Percentiles rank a stretch among this genome's conserved stretches.
These are phyloP conservation scores for Numenius arquata DNA, from an alignment of 2,113 vertebrate species.

Conservation along the genomic window DNA sequence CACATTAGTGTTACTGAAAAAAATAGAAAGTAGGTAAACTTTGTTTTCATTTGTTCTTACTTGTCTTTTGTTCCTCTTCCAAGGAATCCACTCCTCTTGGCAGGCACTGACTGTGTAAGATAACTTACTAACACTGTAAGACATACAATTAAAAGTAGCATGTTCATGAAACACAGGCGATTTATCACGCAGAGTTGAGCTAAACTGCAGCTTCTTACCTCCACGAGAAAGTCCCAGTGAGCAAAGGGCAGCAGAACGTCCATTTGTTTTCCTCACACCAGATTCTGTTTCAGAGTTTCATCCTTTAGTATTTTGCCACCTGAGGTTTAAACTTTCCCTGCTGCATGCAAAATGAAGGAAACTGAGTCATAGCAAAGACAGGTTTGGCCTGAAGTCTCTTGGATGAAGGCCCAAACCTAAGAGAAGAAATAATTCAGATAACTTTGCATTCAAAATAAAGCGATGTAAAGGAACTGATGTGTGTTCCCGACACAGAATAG, in stretches of 20 bases:
- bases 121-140: neutral
- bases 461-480: neutral
- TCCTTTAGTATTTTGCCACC: neutral
- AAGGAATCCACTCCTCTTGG: neutral
- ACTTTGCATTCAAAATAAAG: neutral
- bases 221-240: neutral
- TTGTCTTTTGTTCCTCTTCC: neutral
- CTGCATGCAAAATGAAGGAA: neutral
- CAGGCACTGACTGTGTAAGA: neutral
- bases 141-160: neutral
- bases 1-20: neutral
- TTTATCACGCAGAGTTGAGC: neutral
- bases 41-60: neutral
- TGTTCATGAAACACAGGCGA: neutral
- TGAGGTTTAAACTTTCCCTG: neutral
- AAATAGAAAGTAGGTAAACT: neutral
- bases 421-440: conserved; percentile 6
- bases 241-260: neutral
- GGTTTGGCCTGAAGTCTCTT: neutral
- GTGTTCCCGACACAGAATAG: neutral
- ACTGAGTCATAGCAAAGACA: neutral
- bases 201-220: neutral
- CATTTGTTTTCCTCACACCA: neutral
- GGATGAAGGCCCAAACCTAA: conserved; percentile 6
- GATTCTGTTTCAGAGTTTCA: neutral